Base-by-base conservation (phyloP, 2,888 invertebrate genomes). In the Herminia tarsipennalis region DNA sequence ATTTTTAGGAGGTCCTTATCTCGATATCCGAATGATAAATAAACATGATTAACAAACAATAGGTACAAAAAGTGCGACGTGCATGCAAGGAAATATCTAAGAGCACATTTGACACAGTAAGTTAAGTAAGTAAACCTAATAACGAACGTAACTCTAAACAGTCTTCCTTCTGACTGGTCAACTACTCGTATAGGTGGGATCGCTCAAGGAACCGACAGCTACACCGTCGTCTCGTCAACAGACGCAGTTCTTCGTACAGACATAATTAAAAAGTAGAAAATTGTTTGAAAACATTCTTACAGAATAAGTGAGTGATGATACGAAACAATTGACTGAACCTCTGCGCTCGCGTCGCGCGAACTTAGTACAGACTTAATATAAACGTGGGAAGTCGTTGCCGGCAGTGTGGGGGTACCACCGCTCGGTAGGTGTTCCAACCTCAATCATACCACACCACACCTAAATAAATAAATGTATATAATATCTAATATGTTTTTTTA, bases 381-480 rank as follows among this genome's bases (percentile, higher is more conserved):
- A 51, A 51, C 45, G 54, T 56, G 63, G 64, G 55, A 52, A 60
- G 60, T 64, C 56, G 52, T 49, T 52, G 48, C 55, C 66, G 63
- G 70, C 72, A 71, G 72, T 69, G 67, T 62, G n/a, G n/a, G n/a
- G n/a, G n/a, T n/a, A n/a, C n/a, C 74, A 76, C 76, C 76, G 73
- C 74, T 76, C 77, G 73, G 67, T 63, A 70, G 73, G 81, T 79
- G 71, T 74, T 74, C 66, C 76, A 85, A 83, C 79, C 78, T 79
- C 83, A 81, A 80, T 79, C 81, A 80, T 81, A 78, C 80, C 81
- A 81, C 78, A 76, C 76, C 74, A 74, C 81, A 78, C 73, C 73
- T 84, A 87, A 90, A 90, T 90, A 91, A 90, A 88, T 89, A 88
- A 84, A 82, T 86, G 82, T 86, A 85, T 83, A 85, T 83, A 84